Conservation (phyloP, 2,888 invertebrate genomes). For the Drosophila limbata region DNA sequence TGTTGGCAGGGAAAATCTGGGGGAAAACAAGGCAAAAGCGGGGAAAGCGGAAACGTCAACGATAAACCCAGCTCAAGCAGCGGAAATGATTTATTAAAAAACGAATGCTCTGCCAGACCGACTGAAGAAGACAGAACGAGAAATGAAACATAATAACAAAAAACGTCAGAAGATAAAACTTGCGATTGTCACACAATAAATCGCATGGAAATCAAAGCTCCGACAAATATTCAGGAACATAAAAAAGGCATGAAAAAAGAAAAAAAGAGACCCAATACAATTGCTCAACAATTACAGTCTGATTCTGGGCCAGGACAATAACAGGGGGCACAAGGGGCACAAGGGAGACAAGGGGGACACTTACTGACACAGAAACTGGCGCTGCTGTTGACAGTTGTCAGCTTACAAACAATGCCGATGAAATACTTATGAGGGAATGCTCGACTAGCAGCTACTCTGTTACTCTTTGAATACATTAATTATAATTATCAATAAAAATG, state of each 20-base stretch:
- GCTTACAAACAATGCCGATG: conserved; percentile 23
- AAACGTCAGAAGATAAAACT: conserved; percentile 63
- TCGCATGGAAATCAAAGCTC: conserved; percentile 56
- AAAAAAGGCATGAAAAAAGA: conserved; percentile 16
- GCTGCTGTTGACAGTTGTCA: conserved; percentile 50
- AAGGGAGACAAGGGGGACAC: not conserved
- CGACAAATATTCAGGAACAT: conserved; percentile 28
- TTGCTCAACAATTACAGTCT: conserved; percentile 59
- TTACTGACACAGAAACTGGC: conserved; percentile 49
- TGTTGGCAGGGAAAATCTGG: conserved; percentile 14
- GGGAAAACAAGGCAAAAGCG: conserved; percentile 9
- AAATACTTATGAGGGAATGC: no score
- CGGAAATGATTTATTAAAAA: conserved; percentile 81
- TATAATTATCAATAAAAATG: no score
- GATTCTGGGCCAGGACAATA: not conserved
- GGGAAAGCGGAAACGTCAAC: conserved; percentile 60
- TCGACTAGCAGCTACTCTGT: not conserved
- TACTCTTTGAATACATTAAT: not conserved
- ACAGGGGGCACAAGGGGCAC: not conserved
- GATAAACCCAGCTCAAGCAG: conserved; percentile 72
- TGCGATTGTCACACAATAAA: conserved; percentile 71
- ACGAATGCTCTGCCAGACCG: conserved; percentile 15
- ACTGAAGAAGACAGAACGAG: conserved; percentile 18
- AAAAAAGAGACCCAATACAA: conserved; percentile 31
- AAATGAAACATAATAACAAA: conserved; percentile 54